Evolutionary conservation across 2,888 invertebrate genomes (phyloP).

Genomic region (Rhingia campestris): DNA sequence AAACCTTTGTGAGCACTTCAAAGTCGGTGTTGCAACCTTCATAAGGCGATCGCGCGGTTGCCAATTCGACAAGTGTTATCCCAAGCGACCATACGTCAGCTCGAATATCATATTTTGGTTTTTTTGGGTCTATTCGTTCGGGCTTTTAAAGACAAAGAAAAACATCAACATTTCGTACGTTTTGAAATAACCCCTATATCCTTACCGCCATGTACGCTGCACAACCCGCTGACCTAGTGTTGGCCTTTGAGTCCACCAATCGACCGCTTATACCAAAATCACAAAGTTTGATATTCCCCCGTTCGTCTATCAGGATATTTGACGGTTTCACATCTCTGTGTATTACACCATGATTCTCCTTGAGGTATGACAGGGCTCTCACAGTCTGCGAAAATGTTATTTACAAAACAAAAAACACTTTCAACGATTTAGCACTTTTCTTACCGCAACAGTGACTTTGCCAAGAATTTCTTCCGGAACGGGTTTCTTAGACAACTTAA

Average conservation of each 20-base stretch:
- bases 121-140: constrained; percentile 96
- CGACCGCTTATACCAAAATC: constrained; percentile 99
- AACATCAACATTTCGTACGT: background rate
- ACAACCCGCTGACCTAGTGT: constrained; percentile 97
- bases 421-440: constrained; percentile 77
- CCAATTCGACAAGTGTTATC: constrained; percentile 97
- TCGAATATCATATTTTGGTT: constrained; percentile 98
- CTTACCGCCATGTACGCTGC: constrained; percentile 99
- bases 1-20: constrained; percentile 96
- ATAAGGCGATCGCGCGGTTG: constrained; percentile 97
- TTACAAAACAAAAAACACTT: constrained; percentile 5
- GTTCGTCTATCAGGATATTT: constrained; percentile 97
- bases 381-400: constrained; percentile 88
- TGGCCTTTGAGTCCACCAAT: constrained; percentile 98
- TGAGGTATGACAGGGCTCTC: constrained; percentile 97
- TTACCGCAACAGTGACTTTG: constrained; percentile 97
- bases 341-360: constrained; percentile 98
- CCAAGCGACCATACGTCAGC: constrained; percentile 99
- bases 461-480: constrained; percentile 98
- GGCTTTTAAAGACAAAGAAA: constrained; percentile 86
- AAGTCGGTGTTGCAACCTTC: constrained; percentile 98
- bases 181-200: constrained; percentile 75
- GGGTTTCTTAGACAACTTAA: constrained; percentile 92
- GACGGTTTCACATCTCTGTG: constrained; percentile 99
- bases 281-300: constrained; percentile 97